Evolutionary conservation across 2,888 invertebrate genomes (phyloP).

Genomic region (Mellilla xanthometata): DNA sequence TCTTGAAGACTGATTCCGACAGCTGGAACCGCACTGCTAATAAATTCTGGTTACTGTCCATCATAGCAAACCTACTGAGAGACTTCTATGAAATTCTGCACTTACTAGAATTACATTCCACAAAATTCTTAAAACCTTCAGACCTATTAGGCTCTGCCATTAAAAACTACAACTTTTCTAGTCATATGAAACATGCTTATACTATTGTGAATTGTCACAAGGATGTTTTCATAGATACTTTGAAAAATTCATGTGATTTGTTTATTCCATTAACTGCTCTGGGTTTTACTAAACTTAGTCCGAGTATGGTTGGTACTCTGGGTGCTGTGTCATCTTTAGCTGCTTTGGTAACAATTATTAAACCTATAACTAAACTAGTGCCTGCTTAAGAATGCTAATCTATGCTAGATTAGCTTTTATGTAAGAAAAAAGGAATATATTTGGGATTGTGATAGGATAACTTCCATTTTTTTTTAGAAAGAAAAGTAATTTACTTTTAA

Average conservation of each 20-base stretch:
- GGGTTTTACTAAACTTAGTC: constrained; percentile 89
- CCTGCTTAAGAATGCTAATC: constrained; percentile 78
- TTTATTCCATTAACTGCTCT: constrained; percentile 93
- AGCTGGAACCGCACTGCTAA: constrained; percentile 89
- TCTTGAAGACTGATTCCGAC: constrained; percentile 85
- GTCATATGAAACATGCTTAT: constrained; percentile 52
- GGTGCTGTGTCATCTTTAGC: constrained; percentile 92
- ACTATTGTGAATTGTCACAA: constrained; percentile 69
- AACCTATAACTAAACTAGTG: constrained; percentile 90
- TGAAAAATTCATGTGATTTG: constrained; percentile 94
- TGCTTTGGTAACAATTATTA: constrained; percentile 88
- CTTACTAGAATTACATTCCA: constrained; percentile 79
- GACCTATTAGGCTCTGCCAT: constrained; percentile 55
- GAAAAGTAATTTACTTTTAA: no score
- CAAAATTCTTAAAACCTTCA: constrained; percentile 67
- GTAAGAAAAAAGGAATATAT: no score
- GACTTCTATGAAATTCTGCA: constrained; percentile 92
- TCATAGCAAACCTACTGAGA: constrained; percentile 89
- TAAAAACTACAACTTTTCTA: constrained; percentile 44
- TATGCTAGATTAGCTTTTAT: no score
- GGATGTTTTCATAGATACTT: constrained; percentile 89
- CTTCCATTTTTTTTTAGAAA: no score
- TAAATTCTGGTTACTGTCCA: constrained; percentile 93
- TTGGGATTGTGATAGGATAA: no score
- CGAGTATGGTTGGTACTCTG: constrained; percentile 89